These are phyloP conservation scores for Neocrepidodera transversa DNA, from an alignment of 2,888 invertebrate species.

Conservation along the genomic window DNA sequence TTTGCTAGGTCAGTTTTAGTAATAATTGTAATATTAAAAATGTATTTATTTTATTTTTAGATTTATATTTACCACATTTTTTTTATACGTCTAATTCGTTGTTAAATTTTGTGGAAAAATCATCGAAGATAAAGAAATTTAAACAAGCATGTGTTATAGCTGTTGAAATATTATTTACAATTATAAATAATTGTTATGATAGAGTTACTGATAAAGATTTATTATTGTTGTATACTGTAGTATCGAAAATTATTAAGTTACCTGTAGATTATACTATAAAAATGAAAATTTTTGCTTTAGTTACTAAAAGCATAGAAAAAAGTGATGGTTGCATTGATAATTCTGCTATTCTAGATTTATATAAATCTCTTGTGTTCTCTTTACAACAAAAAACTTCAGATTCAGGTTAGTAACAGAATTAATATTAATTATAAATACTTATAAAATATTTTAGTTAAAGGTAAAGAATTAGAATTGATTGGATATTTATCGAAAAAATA, in stretches of 20 bases:
- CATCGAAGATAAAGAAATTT: slow-evolving; percentile 42
- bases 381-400: slow-evolving; percentile 41
- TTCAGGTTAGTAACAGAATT: too few relatives aligned
- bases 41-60: slow-evolving; percentile 43
- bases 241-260: slow-evolving; percentile 46
- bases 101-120: slow-evolving; percentile 45
- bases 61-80: slow-evolving; percentile 49
- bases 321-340: slow-evolving; percentile 41
- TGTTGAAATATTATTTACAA: slow-evolving; percentile 51
- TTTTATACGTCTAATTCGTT: slow-evolving; percentile 50
- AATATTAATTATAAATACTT: too few relatives aligned
- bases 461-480: slow-evolving; percentile 46
- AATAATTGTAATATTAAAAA: neutral
- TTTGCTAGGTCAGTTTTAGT: slow-evolving; percentile 37
- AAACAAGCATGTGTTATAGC: slow-evolving; percentile 44
- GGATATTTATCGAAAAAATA: slow-evolving; percentile 51
- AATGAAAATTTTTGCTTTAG: slow-evolving; percentile 47
- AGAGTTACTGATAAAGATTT: slow-evolving; percentile 48
- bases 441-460: slow-evolving; percentile 48
- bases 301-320: slow-evolving; percentile 48
- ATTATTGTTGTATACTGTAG: slow-evolving; percentile 47
- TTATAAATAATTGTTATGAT: slow-evolving; percentile 51
- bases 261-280: slow-evolving; percentile 46
- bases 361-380: slow-evolving; percentile 34
- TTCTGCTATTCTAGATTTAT: slow-evolving; percentile 36